Evolutionary conservation across 2,888 invertebrate genomes (phyloP), one percentile per base, ranked within the genome.

Genomic region (Branchipolynoe longqiensis): DNA sequence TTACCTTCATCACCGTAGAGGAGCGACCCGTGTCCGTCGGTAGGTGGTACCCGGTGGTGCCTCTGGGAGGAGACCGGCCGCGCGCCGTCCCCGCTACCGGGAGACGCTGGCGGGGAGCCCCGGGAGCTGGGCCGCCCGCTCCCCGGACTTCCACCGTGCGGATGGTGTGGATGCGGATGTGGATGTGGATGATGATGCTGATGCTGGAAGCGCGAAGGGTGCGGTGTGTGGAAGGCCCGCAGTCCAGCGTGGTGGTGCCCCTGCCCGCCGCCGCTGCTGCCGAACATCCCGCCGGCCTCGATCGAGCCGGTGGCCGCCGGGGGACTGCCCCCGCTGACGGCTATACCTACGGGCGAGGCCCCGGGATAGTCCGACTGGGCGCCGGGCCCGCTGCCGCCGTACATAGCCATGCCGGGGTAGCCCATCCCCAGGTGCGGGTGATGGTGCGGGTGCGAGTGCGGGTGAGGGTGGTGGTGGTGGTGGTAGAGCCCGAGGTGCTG

Each of bases 41-140:
- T 4, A 3, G 62, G 28, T 31, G 62, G 62, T 1, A 62, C 62
- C 1, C 62, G 62, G 62, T 14, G 22, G n/a, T 2, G 56, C 56
- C 25, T 25, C 56, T 56, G 56, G 58, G 58, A 58, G 14, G 58
- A 58, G 1, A 73, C 73, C 40, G 73, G 73, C 40, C 2, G 12
- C 14, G 8, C 25, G 41, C 73, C 25, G 33, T 73, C 73, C 40
- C 8, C 8, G n/a, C 38, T 73, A n/a, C 2, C 73, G 73, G 73
- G 73, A 73, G 73, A 73, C 41, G 40, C 73, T 14, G 41, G 73
- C 73, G 73, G 38, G 40, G 73, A 73, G 73, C 40, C 73, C 73
- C 73, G 73, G 73, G 73, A 41, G 25, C 38, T 28, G 8, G 73
- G 40, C 41, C 73, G 73, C 25, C 38, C 2, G 12, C 4, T 40